Base-by-base conservation (phyloP, 1,140 invertebrate genomes). In the Bombus superbus region DNA sequence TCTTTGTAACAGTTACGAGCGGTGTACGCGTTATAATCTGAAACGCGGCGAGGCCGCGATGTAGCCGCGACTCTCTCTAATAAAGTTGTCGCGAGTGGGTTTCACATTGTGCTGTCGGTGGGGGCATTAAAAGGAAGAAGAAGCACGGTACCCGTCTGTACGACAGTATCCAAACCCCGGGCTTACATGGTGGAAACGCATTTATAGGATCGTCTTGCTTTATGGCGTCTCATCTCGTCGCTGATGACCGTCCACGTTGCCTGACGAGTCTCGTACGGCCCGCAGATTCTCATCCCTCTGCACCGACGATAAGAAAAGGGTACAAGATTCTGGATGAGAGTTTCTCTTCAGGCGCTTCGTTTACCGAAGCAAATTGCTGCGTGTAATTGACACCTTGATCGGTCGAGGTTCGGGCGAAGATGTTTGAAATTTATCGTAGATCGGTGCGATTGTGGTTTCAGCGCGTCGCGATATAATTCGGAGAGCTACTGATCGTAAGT, bases 51-150 rank as follows among this genome's bases (percentile, higher is more conserved):
- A 80, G 32, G n/a, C 59, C 71, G 62, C 71, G 73, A 44, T 85
- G 85, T 82, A 87, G 74, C 64, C 53, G 62, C 66, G 73, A 57
- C 89, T 90, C 89, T 88, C 82, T 91, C 90, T 92, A 93, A 93
- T 93, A 93, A 93, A 93, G 91, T 93, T 93, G 91, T 92, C 89
- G 86, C 90, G 89, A 89, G 90, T 91, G 87, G 86, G 88, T 92
- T 93, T 92, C 90, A 90, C 90, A 91, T 93, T 90, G 83, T 86
- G 75, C 75, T 47, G 40, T 73, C 66, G 81, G 47, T 57, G 47
- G 42, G 75, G 57, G 57, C 72, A 42, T 78, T 79, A 77, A 81
- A 66, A 87, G 79, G 76, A 88, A 88, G 76, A 88, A 88, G 84
- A 81, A 57, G 78, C 90, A 74, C 72, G 66, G 42, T 78, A 25